A percentile compares a stretch with the other conserved stretches of the same genome.
phyloP scores from a whole-genome alignment of 2,888 invertebrate species.

The Thymelicus sylvestris region DNA sequence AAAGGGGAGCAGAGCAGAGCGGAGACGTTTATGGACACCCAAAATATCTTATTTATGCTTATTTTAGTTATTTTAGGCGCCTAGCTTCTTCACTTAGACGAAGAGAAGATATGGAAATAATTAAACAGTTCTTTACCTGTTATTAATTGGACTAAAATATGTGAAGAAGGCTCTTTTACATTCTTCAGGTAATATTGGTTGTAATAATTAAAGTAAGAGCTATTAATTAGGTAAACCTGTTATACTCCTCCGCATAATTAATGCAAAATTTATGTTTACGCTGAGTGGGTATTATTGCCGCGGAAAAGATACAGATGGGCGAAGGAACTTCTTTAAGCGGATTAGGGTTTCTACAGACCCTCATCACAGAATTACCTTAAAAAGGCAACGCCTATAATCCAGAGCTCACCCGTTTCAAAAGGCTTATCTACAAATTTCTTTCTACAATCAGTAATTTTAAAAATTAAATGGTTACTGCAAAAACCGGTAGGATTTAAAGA shows the following conservation, averaged over 20 bases:
- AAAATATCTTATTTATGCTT: too few species aligned
- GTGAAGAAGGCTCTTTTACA: not conserved
- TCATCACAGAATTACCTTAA: constrained; percentile 51
- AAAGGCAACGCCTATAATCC: constrained; percentile 58
- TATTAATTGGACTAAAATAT: too few species aligned
- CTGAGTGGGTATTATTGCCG: not conserved
- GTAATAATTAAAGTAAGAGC: too few species aligned
- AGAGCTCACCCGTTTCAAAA: constrained; percentile 54
- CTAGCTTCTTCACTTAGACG: too few species aligned
- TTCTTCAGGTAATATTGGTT: too few species aligned
- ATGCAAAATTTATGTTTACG: constrained; percentile 25
- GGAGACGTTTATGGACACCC: too few species aligned
- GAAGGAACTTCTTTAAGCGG: constrained; percentile 24
- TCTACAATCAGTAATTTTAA: constrained; percentile 50
- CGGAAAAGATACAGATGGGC: constrained; percentile 10
- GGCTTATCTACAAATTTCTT: constrained; percentile 46
- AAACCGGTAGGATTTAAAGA: not conserved
- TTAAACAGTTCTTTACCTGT: too few species aligned
- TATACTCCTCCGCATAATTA: constrained; percentile 1
- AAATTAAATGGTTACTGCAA: constrained; percentile 22
- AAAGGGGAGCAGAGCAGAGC: too few species aligned
- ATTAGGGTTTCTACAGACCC: constrained; percentile 34
- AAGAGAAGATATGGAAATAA: too few species aligned
- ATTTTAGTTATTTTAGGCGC: too few species aligned
- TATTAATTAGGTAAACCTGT: not conserved